Conservation (phyloP, 1,140 invertebrate genomes). For the Anagrus nilaparvatae region DNA sequence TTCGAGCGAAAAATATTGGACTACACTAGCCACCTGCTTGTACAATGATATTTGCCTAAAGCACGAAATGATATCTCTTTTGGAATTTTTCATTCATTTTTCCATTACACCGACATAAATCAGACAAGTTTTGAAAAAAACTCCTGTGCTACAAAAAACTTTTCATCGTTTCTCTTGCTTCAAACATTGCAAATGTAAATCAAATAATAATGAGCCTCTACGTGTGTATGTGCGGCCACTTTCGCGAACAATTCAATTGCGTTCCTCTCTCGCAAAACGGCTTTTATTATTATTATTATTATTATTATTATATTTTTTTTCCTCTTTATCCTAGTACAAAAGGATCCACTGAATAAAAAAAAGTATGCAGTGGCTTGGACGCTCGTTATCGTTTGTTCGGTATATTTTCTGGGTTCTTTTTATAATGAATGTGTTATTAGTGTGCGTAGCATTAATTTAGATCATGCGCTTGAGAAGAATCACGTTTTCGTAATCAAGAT, state of each 20-base stretch:
- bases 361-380: too few species aligned
- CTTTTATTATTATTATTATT: too few species aligned
- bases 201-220: conserved; percentile 14
- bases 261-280: too few species aligned
- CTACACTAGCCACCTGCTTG: conserved; percentile 3
- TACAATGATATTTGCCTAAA: too few species aligned
- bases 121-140: conserved; percentile 12
- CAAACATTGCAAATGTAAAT: conserved; percentile 13
- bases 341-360: too few species aligned
- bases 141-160: not conserved
- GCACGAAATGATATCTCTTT: too few species aligned
- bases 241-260: conserved; percentile 10
- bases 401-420: too few species aligned
- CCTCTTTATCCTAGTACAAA: not conserved
- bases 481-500: too few species aligned
- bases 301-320: not conserved
- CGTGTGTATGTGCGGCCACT: not conserved
- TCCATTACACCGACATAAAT: conserved; percentile 13
- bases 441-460: too few species aligned
- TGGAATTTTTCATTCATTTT: conserved; percentile 15
- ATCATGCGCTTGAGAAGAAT: too few species aligned
- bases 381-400: too few species aligned
- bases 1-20: conserved; percentile 13
- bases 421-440: too few species aligned
- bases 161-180: conserved; percentile 3